Base-by-base conservation (phyloP, 2,888 invertebrate genomes). In the Mylabris sibirica region DNA sequence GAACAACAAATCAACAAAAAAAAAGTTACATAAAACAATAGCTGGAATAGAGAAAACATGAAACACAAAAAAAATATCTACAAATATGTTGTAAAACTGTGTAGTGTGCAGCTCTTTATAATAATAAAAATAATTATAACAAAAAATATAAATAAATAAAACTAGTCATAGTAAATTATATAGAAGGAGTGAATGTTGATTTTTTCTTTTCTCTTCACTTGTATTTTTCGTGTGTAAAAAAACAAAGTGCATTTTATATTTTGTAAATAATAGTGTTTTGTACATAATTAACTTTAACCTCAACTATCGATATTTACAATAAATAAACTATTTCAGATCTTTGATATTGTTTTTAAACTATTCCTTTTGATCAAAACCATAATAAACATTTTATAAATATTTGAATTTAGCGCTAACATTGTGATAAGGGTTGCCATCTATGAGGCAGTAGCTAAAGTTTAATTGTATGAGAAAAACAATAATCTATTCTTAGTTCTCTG, bases 201-300 rank as follows among this genome's bases (percentile, higher is more conserved):
- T 57, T 11, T 53, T 53, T 53, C 11, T 1, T 20, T 9, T 20
- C 20, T 20, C 49, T 22, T 26, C 24, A 26, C 26, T 78, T 77
- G 68, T 76, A 67, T 72, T 68, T 74, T 72, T 66, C 70, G 75
- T 77, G 80, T 81, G 78, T 81, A 79, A 79, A 79, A 79, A 81
- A 77, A 78, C 75, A 79, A 82, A 80, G 80, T 80, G 81, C 79
- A 82, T 84, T 84, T 83, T 82, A 83, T 82, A 57, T 57, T 81
- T 81, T 83, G 82, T 84, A 83, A 79, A 84, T 83, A 83, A 74
- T 80, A 83, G 81, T 81, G 81, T 84, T 85, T 84, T 85, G 85
- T 85, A 85, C 84, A 85, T 85, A 85, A 57, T 78, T 79, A 79
- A 81, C 80, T 81, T 83, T 81, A 82, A 81, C 80, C 81, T 80